Base-by-base conservation (phyloP, 2,888 invertebrate genomes). In the Drosophila stalkeri region DNA sequence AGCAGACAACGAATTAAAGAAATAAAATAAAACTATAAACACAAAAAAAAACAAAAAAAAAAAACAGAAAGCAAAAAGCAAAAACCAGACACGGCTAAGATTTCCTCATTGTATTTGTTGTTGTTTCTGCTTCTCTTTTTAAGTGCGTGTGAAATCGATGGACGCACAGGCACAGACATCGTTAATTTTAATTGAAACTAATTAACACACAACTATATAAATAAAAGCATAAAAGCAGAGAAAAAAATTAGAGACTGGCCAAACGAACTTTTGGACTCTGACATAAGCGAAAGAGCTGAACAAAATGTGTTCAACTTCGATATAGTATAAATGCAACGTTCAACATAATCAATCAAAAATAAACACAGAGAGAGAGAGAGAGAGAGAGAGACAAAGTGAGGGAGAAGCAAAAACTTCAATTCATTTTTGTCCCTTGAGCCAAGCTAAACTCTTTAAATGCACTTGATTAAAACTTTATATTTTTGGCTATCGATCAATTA, bases 161-260 rank as follows among this genome's bases (percentile, higher is more conserved):
- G 75, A 51, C 27, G 74, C 63, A 55, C 76, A 51, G 20, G n/a
- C 41, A 8, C 41, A 63, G 73, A 75, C 87, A 75, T 86, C 84
- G 81, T 87, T 86, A 89, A 85, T 87, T 89, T 87, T 89, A 87
- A 87, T 89, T 86, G 86, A 89, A 86, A 85, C 85, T 86, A 89
- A 86, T 86, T 87, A 89, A 77, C 82, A 72, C 80, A 84, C 46
- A 72, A 72, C 75, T 71, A 86, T 75, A 80, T 66, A 64, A 54
- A 75, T 54, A 51, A 35, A 51, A 35, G 49, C 37, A 69, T 35
- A 23, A 51, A 64, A 49, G 54, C 37, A 14, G 37, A 14, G 46
- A 60, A 51, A 46, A 52, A 63, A 59, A 72, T 66, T 57, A 37
- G 51, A 52, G 52, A 37, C 43, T 49, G 52, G 41, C 20, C 59